Evolutionary conservation across 2,797 vertebrate species (phyloP).

Genomic region (Lateolabrax maculatus): DNA sequence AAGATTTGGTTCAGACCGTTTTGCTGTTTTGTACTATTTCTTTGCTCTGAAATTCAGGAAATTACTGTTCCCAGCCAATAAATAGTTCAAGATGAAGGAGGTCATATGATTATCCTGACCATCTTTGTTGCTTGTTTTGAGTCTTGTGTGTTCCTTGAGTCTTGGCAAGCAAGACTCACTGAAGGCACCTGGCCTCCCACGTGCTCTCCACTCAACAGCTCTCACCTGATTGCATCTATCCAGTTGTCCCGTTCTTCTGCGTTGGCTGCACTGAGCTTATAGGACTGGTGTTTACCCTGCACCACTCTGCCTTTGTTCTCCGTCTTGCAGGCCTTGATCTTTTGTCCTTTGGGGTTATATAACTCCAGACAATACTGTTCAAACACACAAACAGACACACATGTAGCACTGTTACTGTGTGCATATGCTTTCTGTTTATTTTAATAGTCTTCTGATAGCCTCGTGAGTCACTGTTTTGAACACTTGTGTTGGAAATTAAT

Average conservation of each 20-base stretch:
- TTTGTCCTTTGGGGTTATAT: slow-evolving; percentile 90
- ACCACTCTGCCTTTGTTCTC: slow-evolving; percentile 92
- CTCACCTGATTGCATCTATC: slow-evolving; percentile 93
- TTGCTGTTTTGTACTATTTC: neutral
- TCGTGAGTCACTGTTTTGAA: slow-evolving; percentile 34
- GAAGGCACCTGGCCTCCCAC: neutral
- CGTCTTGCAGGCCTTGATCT: slow-evolving; percentile 97
- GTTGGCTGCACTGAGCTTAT: slow-evolving; percentile 91
- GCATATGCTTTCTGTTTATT: slow-evolving; percentile 24
- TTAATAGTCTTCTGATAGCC: slow-evolving; percentile 3
- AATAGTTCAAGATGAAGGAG: neutral
- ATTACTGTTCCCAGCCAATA: neutral
- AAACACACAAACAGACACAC: slow-evolving; percentile 57
- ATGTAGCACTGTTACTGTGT: slow-evolving; percentile 12
- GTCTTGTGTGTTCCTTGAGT: neutral
- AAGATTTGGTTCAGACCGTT: too few species aligned
- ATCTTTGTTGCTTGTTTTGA: neutral
- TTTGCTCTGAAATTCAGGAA: neutral
- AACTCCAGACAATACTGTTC: slow-evolving; percentile 93
- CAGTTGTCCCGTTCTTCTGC: slow-evolving; percentile 90
- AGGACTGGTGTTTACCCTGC: slow-evolving; percentile 94
- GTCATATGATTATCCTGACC: neutral
- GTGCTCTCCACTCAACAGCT: neutral
- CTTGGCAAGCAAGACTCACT: neutral
- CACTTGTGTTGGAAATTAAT: slow-evolving; percentile 11